Percentiles rank a stretch among this genome's conserved stretches.
Evolutionary conservation across 2,113 vertebrate species (phyloP).

Genomic region (Jacana jacana): DNA sequence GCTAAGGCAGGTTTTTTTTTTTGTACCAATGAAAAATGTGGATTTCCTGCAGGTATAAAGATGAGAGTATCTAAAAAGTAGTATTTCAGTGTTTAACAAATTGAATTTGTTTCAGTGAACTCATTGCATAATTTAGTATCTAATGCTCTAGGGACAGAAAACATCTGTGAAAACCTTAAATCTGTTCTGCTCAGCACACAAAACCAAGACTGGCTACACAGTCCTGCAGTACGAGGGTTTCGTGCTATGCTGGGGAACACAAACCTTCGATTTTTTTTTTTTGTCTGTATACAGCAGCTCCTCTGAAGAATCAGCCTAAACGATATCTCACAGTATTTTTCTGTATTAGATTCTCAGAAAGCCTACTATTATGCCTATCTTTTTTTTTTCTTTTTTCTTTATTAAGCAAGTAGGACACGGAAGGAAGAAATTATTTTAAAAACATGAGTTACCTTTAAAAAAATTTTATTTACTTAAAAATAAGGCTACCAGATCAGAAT

Average conservation of each 20-base stretch:
- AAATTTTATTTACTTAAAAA: background rate
- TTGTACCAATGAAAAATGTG: background rate
- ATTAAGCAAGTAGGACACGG: background rate
- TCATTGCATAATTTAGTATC: background rate
- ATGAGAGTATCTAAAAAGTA: background rate
- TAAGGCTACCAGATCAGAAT: background rate
- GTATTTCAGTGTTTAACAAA: background rate
- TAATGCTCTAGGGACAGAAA: background rate
- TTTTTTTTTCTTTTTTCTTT: background rate
- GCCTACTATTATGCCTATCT: background rate
- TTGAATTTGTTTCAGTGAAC: background rate
- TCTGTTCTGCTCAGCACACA: background rate
- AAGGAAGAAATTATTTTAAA: background rate
- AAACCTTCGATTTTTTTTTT: background rate
- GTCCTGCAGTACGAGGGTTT: background rate
- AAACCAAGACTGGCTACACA: background rate
- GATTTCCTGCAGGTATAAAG: background rate
- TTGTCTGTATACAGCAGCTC: background rate
- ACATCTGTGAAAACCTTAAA: background rate
- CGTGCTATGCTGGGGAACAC: rapidly evolving
- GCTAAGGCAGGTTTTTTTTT: background rate
- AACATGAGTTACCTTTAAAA: background rate
- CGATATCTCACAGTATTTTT: background rate
- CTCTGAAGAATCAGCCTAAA: background rate
- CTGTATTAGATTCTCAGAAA: background rate